Percentiles rank a stretch among this genome's conserved stretches.
Evolutionary conservation across 2,113 vertebrate genomes (phyloP).

Genomic region (Myocastor coypus): DNA sequence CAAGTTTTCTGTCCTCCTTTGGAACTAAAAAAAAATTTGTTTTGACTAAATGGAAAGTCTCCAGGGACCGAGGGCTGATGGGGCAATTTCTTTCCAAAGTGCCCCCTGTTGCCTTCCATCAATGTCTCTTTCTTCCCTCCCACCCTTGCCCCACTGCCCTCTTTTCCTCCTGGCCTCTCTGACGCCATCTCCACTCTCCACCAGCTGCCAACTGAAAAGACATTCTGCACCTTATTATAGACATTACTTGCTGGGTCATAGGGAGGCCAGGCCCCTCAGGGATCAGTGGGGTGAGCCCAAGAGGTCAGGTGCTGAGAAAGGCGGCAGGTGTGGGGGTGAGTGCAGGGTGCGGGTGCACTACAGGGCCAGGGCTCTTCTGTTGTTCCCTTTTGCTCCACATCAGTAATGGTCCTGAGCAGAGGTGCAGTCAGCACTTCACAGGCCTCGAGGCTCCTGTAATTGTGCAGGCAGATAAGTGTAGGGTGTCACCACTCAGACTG

Average conservation of each 20-base stretch:
- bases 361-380: background rate
- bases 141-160: background rate
- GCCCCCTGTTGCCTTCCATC: slow-evolving; percentile 58
- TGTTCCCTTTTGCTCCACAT: background rate
- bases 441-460: background rate
- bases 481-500: background rate
- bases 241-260: background rate
- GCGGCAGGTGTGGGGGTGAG: background rate
- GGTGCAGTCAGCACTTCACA: background rate
- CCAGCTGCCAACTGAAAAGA: slow-evolving; percentile 13
- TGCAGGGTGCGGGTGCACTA: background rate
- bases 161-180: background rate
- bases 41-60: slow-evolving; percentile 81
- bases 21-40: slow-evolving; percentile 73
- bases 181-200: background rate
- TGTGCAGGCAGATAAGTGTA: background rate
- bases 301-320: background rate
- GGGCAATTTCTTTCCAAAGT: slow-evolving; percentile 67
- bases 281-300: background rate
- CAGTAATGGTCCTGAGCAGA: background rate
- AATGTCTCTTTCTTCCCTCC: slow-evolving; percentile 1
- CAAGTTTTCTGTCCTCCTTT: slow-evolving; percentile 81
- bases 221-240: background rate
- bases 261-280: background rate
- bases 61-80: slow-evolving; percentile 59